Conservation (phyloP, 1,140 invertebrate species). For the Drosophila ercepeae region DNA sequence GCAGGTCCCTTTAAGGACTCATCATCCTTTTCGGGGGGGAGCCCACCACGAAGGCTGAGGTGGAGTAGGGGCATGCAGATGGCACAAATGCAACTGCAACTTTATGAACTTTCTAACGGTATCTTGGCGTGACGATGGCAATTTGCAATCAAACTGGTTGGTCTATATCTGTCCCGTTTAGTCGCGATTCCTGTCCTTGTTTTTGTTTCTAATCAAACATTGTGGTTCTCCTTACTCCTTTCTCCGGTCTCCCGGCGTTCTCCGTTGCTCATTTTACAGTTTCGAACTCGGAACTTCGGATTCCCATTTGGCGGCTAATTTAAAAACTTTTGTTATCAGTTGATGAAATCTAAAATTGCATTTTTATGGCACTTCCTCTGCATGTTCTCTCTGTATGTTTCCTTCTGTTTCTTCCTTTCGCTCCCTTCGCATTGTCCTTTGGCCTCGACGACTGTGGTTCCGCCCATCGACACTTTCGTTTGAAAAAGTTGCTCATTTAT, state of each 20-base stretch:
- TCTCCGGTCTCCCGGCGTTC: background rate
- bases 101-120: constrained; percentile 73
- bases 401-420: constrained; percentile 2
- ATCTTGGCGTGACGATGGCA: constrained; percentile 68
- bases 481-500: constrained; percentile 61
- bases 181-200: constrained; percentile 41
- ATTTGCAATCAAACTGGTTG: constrained; percentile 61
- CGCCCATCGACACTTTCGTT: constrained; percentile 74
- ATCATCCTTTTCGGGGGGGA: constrained; percentile 13
- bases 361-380: constrained; percentile 77
- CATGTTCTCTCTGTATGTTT: constrained; percentile 1
- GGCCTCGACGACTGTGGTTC: constrained; percentile 19
- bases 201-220: constrained; percentile 71
- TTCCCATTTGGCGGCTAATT: constrained; percentile 73
- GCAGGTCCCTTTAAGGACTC: constrained; percentile 14
- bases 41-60: constrained; percentile 20
- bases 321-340: constrained; percentile 82
- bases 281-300: constrained; percentile 64
- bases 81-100: constrained; percentile 22
- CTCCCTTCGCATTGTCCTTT: background rate
- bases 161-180: constrained; percentile 13
- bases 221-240: constrained; percentile 6
- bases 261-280: constrained; percentile 72
- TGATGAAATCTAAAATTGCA: constrained; percentile 82
- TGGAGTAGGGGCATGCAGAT: background rate